Percentiles rank a stretch among this genome's conserved stretches.
phyloP scores from a whole-genome alignment of 2,888 invertebrate species.

The Heliconius hortense region DNA sequence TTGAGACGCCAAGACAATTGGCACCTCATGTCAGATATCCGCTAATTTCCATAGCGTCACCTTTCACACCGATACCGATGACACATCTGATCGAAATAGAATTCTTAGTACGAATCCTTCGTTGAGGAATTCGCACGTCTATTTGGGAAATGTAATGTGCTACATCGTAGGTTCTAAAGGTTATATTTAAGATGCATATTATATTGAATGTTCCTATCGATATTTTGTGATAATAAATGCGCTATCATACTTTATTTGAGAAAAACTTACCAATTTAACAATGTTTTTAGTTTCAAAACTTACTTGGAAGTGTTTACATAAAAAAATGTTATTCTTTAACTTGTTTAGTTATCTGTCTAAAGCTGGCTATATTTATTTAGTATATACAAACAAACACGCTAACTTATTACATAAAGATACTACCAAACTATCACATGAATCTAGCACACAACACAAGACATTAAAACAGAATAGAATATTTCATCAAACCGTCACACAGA shows the following conservation, averaged over 20 bases:
- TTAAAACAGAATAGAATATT: not conserved
- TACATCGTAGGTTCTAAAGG: not conserved
- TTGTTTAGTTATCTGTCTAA: no score
- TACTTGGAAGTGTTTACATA: no score
- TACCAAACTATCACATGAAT: not conserved
- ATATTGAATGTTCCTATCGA: no score
- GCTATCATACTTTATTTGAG: no score
- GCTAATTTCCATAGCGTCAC: conserved; percentile 77
- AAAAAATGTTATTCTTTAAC: no score
- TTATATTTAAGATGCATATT: not conserved
- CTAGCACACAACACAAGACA: not conserved
- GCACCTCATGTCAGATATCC: conserved; percentile 65
- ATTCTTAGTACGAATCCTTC: conserved; percentile 31
- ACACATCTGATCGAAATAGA: conserved; percentile 41
- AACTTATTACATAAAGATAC: not conserved
- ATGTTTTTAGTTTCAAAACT: not conserved
- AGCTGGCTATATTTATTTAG: no score
- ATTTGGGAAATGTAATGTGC: not conserved
- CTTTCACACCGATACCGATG: conserved; percentile 62
- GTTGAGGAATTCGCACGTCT: conserved; percentile 20
- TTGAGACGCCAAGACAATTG: conserved; percentile 67
- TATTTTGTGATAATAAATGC: no score
- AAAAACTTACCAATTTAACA: not conserved
- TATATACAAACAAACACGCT: no score
- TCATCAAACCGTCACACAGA: conserved; percentile 28